Base-by-base conservation (phyloP, 2,113 vertebrate genomes). In the Entelurus aequoreus region DNA sequence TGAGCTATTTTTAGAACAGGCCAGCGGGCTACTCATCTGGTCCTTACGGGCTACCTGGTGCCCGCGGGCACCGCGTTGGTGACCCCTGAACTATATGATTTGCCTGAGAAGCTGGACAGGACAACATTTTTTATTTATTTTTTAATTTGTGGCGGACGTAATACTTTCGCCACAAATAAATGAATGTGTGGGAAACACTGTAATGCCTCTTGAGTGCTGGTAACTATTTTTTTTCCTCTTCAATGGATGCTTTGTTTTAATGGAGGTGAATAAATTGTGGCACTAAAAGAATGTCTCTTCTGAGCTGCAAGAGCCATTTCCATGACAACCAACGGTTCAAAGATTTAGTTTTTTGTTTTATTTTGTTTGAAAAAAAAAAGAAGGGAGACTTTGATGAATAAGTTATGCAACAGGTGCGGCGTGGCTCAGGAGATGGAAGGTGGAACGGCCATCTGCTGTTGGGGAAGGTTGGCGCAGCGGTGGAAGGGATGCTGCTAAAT, bases 271-370 rank as follows among this genome's bases (percentile, higher is more conserved):
- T 14, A 13, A 19, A 42, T 52, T 57, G 53, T 56, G 14, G 53
- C 37, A 66, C 16, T 35, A 12, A n/a, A 28, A 53, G 40, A 15
- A 44, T n/a, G 35, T 48, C 56, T 35, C 9, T 40, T 60, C 44
- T 14, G 44, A 15, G 61, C 14, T 52, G 6, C 2, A 2, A 28
- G 16, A 55, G n/a, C 11, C 15, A 15, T 60, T 58, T 48, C 68
- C 52, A 57, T 68, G 56, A 56, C 64, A 61, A 70, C 63, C 7
- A 11, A 65, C 47, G 56, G 42, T 48, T 12, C 12, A 21, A 44
- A 59, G 44, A 46, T 44, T 16, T 28, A 59, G 44, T 28, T 44
- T 16, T 28, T 28, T 2, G 28, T 28, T 28, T 28, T 28, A 28
- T 28, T 28, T 28, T 28, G 28, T 28, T 28, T 28, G 2, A 28